A percentile compares a stretch with the other conserved stretches of the same genome.
Evolutionary conservation across 1,140 invertebrate species (phyloP).

Genomic region (Drosophila carrolli): DNA sequence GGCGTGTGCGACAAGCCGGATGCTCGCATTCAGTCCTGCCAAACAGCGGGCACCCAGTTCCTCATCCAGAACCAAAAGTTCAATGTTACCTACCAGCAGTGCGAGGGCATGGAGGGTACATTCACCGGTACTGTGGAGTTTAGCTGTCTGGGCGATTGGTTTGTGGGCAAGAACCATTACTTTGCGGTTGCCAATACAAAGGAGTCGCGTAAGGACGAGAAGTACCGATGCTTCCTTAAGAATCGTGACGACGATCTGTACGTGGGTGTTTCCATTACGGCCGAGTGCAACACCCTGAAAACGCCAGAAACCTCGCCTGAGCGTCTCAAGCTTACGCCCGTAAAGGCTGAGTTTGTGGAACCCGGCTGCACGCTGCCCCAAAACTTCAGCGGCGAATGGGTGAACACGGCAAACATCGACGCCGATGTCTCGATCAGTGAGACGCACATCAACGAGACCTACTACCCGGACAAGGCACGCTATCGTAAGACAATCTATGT

Average conservation of each 20-base stretch:
- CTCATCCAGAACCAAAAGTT: conserved; percentile 99
- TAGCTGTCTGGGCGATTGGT: conserved; percentile 97
- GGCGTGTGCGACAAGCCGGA: conserved; percentile 95
- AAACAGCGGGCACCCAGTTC: conserved; percentile 97
- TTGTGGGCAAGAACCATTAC: conserved; percentile 97
- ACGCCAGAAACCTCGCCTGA: conserved; percentile 97
- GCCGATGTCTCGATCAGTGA: conserved; percentile 97
- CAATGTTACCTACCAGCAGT: conserved; percentile 96
- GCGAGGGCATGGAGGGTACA: conserved; percentile 92
- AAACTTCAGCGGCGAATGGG: conserved; percentile 97
- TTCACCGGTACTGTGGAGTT: conserved; percentile 96
- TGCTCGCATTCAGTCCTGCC: conserved; percentile 96
- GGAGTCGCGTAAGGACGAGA: conserved; percentile 96
- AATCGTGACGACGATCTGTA: conserved; percentile 97
- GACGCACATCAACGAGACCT: conserved; percentile 98
- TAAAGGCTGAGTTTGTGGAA: conserved; percentile 93
- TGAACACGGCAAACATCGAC: conserved; percentile 98
- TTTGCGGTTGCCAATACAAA: conserved; percentile 97
- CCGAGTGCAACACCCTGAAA: conserved; percentile 96
- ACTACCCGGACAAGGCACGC: conserved; percentile 95
- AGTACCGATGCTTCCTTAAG: conserved; percentile 96
- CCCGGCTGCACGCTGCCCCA: conserved; percentile 96
- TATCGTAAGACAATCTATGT: conserved; percentile 96
- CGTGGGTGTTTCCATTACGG: conserved; percentile 95
- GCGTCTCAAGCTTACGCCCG: conserved; percentile 93